Evolutionary conservation across 53 echinoderm and acorn worm species (phyloP).

Genomic region (Paelopatides confundens): DNA sequence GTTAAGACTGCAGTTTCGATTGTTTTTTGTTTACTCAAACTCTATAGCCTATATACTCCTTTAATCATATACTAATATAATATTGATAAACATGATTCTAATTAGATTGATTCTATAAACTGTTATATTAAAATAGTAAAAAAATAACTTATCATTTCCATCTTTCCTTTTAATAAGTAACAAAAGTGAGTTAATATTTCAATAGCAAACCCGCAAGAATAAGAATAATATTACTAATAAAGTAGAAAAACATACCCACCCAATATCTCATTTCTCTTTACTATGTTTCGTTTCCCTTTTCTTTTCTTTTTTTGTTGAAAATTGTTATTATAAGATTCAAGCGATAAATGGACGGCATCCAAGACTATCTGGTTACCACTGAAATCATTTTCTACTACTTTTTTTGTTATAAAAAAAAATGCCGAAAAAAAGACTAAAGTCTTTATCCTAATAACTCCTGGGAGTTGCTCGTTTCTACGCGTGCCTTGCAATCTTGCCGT

Average conservation of each 20-base stretch:
- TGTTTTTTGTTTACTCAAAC: constrained; percentile 68
- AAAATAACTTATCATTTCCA: not conserved
- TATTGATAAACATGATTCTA: not conserved
- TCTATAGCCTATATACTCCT: too few species aligned
- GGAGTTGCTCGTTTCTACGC: not conserved
- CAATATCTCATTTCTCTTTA: too few species aligned
- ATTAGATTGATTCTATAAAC: not conserved
- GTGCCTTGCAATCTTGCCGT: too few species aligned
- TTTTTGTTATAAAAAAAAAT: too few species aligned
- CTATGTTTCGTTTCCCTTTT: not conserved
- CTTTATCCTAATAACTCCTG: not conserved
- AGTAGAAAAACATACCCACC: too few species aligned
- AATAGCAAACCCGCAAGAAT: not conserved
- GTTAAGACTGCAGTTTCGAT: too few species aligned
- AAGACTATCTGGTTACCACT: not conserved
- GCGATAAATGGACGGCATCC: not conserved
- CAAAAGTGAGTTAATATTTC: not conserved
- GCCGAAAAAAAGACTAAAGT: not conserved
- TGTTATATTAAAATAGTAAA: not conserved
- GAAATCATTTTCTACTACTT: not conserved
- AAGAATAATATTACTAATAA: not conserved
- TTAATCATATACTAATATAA: not conserved
- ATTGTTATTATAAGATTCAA: not conserved
- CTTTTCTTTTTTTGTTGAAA: not conserved
- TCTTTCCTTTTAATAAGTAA: not conserved